phyloP scores from a whole-genome alignment of 2,113 vertebrate species.

The Pontoporia blainvillei region DNA sequence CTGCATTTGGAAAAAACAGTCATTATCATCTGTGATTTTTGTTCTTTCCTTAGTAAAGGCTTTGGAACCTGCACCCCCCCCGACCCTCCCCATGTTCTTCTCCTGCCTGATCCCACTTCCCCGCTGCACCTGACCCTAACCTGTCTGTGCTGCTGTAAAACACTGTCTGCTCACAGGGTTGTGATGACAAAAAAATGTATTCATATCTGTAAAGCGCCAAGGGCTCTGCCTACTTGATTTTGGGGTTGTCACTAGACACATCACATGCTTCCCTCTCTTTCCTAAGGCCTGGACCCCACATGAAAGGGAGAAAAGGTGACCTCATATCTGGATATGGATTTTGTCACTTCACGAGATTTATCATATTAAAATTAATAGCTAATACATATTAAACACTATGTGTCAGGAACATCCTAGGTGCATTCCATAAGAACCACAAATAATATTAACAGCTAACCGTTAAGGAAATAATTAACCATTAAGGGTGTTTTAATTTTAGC shows the following conservation, averaged over 20 bases:
- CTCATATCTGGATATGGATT: not conserved
- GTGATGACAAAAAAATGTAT: not conserved
- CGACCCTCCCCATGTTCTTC: rapidly evolving
- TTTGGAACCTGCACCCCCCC: not conserved
- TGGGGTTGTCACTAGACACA: not conserved
- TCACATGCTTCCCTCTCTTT: not conserved
- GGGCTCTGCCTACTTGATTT: not conserved
- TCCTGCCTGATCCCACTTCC: not conserved
- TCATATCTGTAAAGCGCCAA: not conserved
- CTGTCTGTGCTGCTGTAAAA: not conserved
- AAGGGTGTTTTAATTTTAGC: not conserved
- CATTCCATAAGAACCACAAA: not conserved
- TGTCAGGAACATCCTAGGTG: not conserved
- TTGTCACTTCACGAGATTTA: not conserved
- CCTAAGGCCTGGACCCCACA: not conserved
- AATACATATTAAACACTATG: not conserved
- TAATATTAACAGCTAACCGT: not conserved
- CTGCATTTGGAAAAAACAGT: not conserved
- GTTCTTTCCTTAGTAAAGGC: not conserved
- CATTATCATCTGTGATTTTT: not conserved
- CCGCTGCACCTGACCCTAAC: not conserved
- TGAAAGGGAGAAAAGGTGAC: not conserved
- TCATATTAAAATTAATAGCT: not conserved
- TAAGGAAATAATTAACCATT: not conserved
- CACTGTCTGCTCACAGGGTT: not conserved